Percentiles rank a stretch among this genome's conserved stretches.
Conservation (phyloP, 1,140 invertebrate genomes). For the Heliconius congener region DNA sequence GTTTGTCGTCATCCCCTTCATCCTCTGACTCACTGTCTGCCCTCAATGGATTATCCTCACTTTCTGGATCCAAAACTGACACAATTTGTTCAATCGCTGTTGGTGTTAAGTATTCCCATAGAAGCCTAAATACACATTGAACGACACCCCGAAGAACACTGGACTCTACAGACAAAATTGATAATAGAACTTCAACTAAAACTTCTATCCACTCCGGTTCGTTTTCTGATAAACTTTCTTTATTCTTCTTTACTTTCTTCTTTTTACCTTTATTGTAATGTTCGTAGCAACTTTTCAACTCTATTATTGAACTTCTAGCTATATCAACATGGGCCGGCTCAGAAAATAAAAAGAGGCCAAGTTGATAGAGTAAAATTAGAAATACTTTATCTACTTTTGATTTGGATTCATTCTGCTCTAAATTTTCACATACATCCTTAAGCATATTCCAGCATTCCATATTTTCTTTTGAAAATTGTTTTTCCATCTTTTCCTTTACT, state of each 20-base stretch:
- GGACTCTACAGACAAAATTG: conserved; percentile 86
- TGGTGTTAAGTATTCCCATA: conserved; percentile 86
- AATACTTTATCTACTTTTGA: conserved; percentile 82
- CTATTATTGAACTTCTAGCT: conserved; percentile 84
- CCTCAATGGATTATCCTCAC: conserved; percentile 83
- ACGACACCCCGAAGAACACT: conserved; percentile 86
- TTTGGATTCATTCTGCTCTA: conserved; percentile 69
- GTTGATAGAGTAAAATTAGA: conserved; percentile 85
- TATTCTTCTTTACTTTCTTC: conserved; percentile 19
- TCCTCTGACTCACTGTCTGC: conserved; percentile 67
- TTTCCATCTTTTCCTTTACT: conserved; percentile 70
- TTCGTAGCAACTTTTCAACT: conserved; percentile 86
- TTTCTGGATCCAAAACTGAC: conserved; percentile 86
- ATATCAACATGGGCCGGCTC: conserved; percentile 83
- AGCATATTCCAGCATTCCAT: conserved; percentile 84
- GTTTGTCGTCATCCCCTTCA: conserved; percentile 39
- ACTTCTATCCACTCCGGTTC: conserved; percentile 91
- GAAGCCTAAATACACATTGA: conserved; percentile 86
- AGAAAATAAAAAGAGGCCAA: conserved; percentile 87
- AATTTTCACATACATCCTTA: conserved; percentile 72
- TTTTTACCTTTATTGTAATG: conserved; percentile 73
- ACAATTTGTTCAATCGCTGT: conserved; percentile 87
- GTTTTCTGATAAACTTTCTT: conserved; percentile 57
- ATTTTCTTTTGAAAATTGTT: conserved; percentile 81
- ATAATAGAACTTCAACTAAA: conserved; percentile 88